Conservation (phyloP, 2,797 vertebrate species). For the Anguilla anguilla region DNA sequence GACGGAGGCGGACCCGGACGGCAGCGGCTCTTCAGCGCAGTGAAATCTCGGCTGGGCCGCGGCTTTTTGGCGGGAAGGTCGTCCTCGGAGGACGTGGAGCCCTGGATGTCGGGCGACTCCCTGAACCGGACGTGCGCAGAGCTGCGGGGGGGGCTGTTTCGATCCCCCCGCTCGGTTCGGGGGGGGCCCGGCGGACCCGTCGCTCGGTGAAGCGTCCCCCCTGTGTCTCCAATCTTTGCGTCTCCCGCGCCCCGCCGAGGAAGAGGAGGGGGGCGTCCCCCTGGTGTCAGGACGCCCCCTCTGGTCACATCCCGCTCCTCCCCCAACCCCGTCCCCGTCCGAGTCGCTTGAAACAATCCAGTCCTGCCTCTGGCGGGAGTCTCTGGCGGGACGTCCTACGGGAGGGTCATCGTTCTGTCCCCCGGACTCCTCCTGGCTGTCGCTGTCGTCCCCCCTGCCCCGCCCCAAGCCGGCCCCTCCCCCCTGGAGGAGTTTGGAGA, state of each 20-base stretch:
- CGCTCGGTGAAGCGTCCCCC: slow-evolving; percentile 30
- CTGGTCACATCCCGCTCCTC: slow-evolving; percentile 38
- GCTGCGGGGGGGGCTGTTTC: slow-evolving; percentile 41
- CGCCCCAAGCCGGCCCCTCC: slow-evolving; percentile 46
- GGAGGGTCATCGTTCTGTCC: slow-evolving; percentile 46
- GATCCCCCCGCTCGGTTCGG: slow-evolving; percentile 36
- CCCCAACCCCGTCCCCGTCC: slow-evolving; percentile 54
- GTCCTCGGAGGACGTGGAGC: slow-evolving; percentile 84
- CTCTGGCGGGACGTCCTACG: slow-evolving; percentile 36
- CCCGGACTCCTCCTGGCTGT: slow-evolving; percentile 44
- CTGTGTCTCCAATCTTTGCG: slow-evolving; percentile 29
- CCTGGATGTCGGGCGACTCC: slow-evolving; percentile 70
- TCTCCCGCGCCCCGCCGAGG: slow-evolving; percentile 46
- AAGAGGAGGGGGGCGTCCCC: slow-evolving; percentile 54
- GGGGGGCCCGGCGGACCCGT: slow-evolving; percentile 39
- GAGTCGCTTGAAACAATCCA: slow-evolving; percentile 58
- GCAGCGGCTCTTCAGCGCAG: neutral
- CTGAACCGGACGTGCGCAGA: slow-evolving; percentile 38
- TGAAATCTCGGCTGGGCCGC: slow-evolving; percentile 11
- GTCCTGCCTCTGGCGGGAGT: slow-evolving; percentile 39
- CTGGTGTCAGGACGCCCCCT: slow-evolving; percentile 25
- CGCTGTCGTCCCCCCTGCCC: slow-evolving; percentile 35
- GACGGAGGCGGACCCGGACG: neutral
- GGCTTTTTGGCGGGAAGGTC: slow-evolving; percentile 57
- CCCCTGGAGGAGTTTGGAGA: slow-evolving; percentile 74